Percentiles rank a stretch among this genome's conserved stretches.
These are phyloP conservation scores for Rhinoderma darwinii DNA, from an alignment of 2,113 vertebrate genomes.

Conservation along the genomic window DNA sequence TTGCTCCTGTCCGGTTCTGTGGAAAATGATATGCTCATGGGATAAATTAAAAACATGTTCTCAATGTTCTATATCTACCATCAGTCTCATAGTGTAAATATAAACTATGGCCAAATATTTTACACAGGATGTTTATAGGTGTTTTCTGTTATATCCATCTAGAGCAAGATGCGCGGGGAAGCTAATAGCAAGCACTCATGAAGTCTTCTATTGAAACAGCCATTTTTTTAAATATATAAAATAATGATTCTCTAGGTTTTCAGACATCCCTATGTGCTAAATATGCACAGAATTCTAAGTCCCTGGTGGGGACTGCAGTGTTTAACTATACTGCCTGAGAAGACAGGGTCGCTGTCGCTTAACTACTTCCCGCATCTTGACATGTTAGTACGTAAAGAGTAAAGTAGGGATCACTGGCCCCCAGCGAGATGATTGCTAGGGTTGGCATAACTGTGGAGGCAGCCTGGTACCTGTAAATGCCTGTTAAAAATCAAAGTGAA, in stretches of 20 bases:
- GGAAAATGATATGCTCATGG: slow-evolving; percentile 31
- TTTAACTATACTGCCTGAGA: no score
- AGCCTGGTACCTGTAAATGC: no score
- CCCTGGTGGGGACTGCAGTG: neutral
- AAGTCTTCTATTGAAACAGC: neutral
- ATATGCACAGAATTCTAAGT: neutral
- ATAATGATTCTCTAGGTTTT: neutral
- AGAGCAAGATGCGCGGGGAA: neutral
- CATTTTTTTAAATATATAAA: neutral
- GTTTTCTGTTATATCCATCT: neutral
- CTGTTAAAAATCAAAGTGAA: no score
- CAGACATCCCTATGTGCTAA: neutral
- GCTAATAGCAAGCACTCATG: neutral
- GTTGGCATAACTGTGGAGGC: no score
- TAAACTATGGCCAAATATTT: slow-evolving; percentile 3
- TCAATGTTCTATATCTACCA: slow-evolving; percentile 29
- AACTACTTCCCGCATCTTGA: no score
- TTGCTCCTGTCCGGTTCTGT: slow-evolving; percentile 53
- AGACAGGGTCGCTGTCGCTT: no score
- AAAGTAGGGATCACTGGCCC: neutral
- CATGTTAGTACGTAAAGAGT: no score
- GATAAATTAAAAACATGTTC: slow-evolving; percentile 42
- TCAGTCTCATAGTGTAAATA: slow-evolving; percentile 4
- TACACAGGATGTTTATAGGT: slow-evolving; percentile 41
- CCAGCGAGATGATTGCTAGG: no score